Evolutionary conservation across 2,888 invertebrate genomes (phyloP).

Genomic region (Azorinus chamasolen): DNA sequence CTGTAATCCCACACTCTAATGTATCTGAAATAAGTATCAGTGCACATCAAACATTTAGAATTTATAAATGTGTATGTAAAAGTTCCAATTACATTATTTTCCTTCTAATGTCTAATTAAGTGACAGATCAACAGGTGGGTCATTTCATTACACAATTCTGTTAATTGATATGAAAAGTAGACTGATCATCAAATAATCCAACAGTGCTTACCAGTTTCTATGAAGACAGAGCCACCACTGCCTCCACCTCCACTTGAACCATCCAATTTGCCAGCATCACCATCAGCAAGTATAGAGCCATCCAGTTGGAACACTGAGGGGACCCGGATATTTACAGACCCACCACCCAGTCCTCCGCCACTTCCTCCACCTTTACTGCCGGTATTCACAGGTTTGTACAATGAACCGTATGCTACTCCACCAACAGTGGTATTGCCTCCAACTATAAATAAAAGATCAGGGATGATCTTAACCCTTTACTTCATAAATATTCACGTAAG

Average conservation of each 20-base stretch:
- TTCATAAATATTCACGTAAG: too few species aligned
- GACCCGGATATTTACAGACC: constrained; percentile 66
- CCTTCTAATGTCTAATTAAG: too few species aligned
- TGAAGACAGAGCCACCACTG: constrained; percentile 58
- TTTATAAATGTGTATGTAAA: too few species aligned
- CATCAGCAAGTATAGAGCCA: constrained; percentile 73
- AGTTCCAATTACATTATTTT: too few species aligned
- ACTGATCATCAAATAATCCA: too few species aligned
- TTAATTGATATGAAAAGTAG: too few species aligned
- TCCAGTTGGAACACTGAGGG: constrained; percentile 73
- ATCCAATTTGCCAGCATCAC: constrained; percentile 59
- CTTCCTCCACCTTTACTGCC: constrained; percentile 72
- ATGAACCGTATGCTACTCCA: constrained; percentile 70
- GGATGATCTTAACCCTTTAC: too few species aligned
- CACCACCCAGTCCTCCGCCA: constrained; percentile 73
- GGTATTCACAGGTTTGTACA: constrained; percentile 66
- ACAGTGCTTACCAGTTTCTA: constrained; percentile 72
- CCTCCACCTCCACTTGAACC: constrained; percentile 77
- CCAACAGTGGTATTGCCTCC: constrained; percentile 44
- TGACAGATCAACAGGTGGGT: too few species aligned
- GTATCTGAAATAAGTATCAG: too few species aligned
- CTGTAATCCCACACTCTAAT: too few species aligned
- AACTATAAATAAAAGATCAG: constrained; percentile 19
- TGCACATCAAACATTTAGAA: too few species aligned
- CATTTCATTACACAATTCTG: too few species aligned